These are phyloP conservation scores for Heliconius hortense DNA, from an alignment of 2,888 invertebrate genomes.

Conservation along the genomic window DNA sequence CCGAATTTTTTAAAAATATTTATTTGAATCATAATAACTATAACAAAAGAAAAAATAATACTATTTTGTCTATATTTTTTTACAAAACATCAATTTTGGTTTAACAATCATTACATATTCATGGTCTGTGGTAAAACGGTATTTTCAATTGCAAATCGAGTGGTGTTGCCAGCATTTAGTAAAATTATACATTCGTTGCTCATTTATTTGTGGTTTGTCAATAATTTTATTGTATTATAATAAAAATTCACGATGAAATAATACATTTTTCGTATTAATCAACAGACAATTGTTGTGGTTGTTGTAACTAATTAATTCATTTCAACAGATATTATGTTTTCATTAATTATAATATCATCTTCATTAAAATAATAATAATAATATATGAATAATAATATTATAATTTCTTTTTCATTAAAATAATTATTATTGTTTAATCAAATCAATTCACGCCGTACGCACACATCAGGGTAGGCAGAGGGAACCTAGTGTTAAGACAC, in stretches of 20 bases:
- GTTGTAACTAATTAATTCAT: slow-evolving; percentile 9
- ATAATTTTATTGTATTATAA: slow-evolving; percentile 27
- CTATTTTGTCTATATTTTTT: slow-evolving; percentile 2
- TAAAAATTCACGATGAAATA: slow-evolving; percentile 24
- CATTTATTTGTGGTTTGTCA: slow-evolving; percentile 31
- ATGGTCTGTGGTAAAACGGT: slow-evolving; percentile 35
- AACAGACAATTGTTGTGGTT: not conserved
- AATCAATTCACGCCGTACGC: too few species aligned
- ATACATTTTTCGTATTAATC: slow-evolving; percentile 6
- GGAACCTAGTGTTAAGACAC: too few species aligned
- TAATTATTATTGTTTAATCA: too few species aligned
- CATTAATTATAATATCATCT: not conserved
- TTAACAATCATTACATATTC: slow-evolving; percentile 37
- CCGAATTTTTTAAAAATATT: too few species aligned
- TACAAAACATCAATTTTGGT: slow-evolving; percentile 24
- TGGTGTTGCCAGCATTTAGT: slow-evolving; percentile 34
- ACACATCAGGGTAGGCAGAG: too few species aligned
- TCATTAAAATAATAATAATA: too few species aligned
- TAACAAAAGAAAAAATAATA: not conserved
- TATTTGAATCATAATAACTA: not conserved
- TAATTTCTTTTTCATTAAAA: too few species aligned
- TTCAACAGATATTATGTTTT: not conserved
- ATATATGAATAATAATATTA: too few species aligned
- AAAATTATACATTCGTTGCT: slow-evolving; percentile 37
- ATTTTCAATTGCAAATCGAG: slow-evolving; percentile 37